Evolutionary conservation across 2,888 invertebrate species (phyloP), one percentile per base, ranked within the genome.

Genomic region (Drosophila nr. medialis): DNA sequence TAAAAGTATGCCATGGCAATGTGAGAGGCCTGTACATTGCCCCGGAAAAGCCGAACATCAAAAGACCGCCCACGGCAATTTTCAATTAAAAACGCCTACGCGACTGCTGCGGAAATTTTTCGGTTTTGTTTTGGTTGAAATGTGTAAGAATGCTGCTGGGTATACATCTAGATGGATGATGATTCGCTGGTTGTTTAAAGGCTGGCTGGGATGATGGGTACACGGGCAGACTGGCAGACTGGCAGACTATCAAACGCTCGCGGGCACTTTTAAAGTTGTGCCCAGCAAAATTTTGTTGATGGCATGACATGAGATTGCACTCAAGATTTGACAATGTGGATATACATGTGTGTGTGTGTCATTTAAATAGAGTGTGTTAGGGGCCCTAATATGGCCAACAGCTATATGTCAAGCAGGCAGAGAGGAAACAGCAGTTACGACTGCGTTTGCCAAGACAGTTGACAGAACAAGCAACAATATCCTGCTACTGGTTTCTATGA

Each of bases 1-100:
- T 49, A 38, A 83, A 73, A 76, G 83, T 72, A 68, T 85, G 78
- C 78, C 69, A 76, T 29, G 58, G 18, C 27, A 67, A 34, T 18
- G 48, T 8, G 51, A 40, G 42, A 34, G 66, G 38, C 55, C 56
- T 67, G 38, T 29, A 27, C 51, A 24, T 8, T 49, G 59, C 18
- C 15, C 10, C 27, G 27, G 48, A 21, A 32, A 51, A 38, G 49
- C 53, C 54, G 30, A 81, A 87, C 86, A 83, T 86, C 83, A 88
- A 88, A 81, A 87, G 83, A 48, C 71, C 83, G 83, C 85, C 80
- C 81, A 83, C 77, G 85, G 85, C 85, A 85, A 77, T 85, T 85
- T 85, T 85, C 85, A 88, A 88, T 88, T 86, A 86, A 86, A 85
- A 86, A 82, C 86, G 84, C 86, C 84, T 85, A 84, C 55, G 64